Percentiles rank a stretch among this genome's conserved stretches.
Evolutionary conservation across 2,113 vertebrate species (phyloP).

Genomic region (Triplophysa rosa): DNA sequence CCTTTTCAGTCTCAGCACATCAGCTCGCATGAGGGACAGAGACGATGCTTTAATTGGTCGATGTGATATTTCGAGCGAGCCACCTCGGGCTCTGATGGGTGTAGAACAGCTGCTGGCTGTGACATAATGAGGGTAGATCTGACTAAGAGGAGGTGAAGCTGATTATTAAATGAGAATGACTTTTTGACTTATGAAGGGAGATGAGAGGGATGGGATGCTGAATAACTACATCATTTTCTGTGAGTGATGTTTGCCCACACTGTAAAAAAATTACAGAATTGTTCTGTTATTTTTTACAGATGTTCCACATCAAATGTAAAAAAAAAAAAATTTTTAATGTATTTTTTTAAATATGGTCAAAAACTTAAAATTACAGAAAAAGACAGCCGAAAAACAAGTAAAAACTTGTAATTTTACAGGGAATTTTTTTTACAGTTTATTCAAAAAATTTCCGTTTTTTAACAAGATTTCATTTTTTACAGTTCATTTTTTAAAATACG

Average conservation of each 20-base stretch:
- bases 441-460: too few species aligned
- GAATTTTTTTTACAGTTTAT: too few species aligned
- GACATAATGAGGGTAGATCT: constrained; percentile 52
- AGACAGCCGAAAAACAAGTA: too few species aligned
- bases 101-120: constrained; percentile 46
- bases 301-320: too few species aligned
- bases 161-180: constrained; percentile 37
- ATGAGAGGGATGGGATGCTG: constrained; percentile 18
- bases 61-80: constrained; percentile 48
- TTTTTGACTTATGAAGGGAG: constrained; percentile 7
- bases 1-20: constrained; percentile 33
- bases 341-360: too few species aligned
- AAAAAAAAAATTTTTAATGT: too few species aligned
- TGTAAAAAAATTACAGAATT: too few species aligned
- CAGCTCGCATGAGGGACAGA: constrained; percentile 26
- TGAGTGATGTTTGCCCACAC: not conserved
- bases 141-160: constrained; percentile 33
- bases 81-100: not conserved
- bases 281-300: too few species aligned
- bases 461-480: too few species aligned
- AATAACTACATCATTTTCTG: not conserved
- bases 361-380: too few species aligned
- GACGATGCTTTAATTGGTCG: constrained; percentile 51
- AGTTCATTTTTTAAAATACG: too few species aligned
- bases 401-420: too few species aligned